Conservation (phyloP, 1,140 invertebrate species). For the Diabrotica undecimpunctata region DNA sequence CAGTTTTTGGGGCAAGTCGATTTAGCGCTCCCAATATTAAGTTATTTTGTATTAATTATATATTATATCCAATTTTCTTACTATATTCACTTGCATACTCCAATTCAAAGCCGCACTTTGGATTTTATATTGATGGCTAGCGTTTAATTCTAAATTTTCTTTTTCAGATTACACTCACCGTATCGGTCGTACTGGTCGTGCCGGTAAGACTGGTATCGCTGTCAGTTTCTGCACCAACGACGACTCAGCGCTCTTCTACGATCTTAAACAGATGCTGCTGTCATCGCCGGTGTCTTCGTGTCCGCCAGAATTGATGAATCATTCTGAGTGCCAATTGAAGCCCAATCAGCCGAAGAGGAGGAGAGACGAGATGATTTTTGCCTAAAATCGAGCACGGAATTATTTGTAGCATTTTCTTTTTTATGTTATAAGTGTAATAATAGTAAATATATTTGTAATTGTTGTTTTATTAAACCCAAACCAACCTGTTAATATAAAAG, state of each 20-base stretch:
- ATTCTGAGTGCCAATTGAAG: conserved; percentile 97
- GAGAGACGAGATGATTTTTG: conserved; percentile 93
- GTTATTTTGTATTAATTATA: too few relatives aligned
- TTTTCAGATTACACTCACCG: conserved; percentile 95
- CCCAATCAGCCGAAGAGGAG: conserved; percentile 91
- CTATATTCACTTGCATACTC: too few relatives aligned
- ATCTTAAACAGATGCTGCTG: conserved; percentile 89
- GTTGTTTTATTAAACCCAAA: too few relatives aligned
- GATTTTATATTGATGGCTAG: not conserved
- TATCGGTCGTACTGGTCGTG: conserved; percentile 98
- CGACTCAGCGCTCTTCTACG: conserved; percentile 93
- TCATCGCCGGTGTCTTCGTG: conserved; percentile 91
- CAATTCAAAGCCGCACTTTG: too few relatives aligned
- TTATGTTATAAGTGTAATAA: not conserved
- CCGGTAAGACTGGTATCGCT: conserved; percentile 94
- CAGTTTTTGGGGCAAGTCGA: too few relatives aligned
- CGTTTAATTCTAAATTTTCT: conserved; percentile 13
- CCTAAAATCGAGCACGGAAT: conserved; percentile 49
- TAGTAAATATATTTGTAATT: not conserved
- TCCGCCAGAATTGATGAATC: conserved; percentile 95
- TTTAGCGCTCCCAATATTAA: too few relatives aligned
- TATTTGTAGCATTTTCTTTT: not conserved
- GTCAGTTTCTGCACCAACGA: conserved; percentile 97
- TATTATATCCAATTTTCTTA: too few relatives aligned
- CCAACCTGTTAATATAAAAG: too few relatives aligned